Percentiles rank a stretch among this genome's conserved stretches.
Evolutionary conservation across 2,113 vertebrate species (phyloP).

Genomic region (Todiramphus saurophagus): DNA sequence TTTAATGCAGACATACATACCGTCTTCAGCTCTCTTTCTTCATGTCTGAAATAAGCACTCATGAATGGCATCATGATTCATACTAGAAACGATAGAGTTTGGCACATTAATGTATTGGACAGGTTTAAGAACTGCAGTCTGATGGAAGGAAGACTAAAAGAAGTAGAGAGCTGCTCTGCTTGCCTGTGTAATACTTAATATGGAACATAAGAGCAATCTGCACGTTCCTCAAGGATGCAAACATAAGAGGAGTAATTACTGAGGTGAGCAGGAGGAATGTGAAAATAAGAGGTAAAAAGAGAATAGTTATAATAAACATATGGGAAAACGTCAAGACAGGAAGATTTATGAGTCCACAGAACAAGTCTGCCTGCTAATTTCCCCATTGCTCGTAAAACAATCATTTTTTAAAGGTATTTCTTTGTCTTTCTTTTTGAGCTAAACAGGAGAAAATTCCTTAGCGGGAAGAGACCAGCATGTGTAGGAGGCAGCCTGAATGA

Average conservation of each 20-base stretch:
- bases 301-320: not conserved
- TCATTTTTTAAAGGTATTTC: not conserved
- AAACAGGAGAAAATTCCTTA: not conserved
- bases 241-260: not conserved
- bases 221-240: not conserved
- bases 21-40: not conserved
- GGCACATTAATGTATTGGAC: not conserved
- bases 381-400: not conserved
- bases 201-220: not conserved
- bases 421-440: not conserved
- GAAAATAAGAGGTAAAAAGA: not conserved
- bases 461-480: not conserved
- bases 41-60: not conserved
- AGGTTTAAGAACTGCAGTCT: not conserved
- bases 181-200: not conserved
- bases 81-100: not conserved
- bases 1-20: not conserved
- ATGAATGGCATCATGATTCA: not conserved
- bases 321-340: not conserved
- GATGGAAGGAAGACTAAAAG: not conserved
- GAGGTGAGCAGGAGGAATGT: not conserved
- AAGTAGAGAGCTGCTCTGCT: not conserved
- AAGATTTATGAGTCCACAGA: not conserved
- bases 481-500: not conserved
- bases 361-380: not conserved